phyloP scores from a whole-genome alignment of 2,113 vertebrate genomes.

The Struthidea cinerea region DNA sequence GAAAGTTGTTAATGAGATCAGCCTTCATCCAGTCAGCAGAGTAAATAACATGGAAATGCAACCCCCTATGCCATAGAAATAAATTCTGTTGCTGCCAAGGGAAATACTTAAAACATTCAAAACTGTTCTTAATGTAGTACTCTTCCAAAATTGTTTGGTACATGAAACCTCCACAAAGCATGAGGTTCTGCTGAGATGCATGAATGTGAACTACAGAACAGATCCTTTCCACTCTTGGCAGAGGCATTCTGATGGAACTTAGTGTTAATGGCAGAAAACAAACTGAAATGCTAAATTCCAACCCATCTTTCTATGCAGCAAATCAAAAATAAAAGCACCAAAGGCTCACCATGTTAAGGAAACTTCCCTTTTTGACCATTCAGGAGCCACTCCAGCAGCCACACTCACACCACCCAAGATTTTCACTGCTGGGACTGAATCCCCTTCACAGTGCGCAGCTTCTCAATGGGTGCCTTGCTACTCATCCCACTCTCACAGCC shows the following conservation, averaged over 20 bases:
- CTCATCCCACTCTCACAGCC: too few species aligned
- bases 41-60: background rate
- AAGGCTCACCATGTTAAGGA: background rate
- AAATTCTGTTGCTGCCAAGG: background rate
- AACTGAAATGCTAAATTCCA: background rate
- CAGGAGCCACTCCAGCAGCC: background rate
- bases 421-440: background rate
- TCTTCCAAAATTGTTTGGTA: background rate
- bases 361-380: background rate
- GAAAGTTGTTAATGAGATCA: background rate
- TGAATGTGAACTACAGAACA: background rate
- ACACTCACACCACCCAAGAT: background rate
- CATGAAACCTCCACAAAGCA: background rate
- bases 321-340: background rate
- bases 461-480: fast-evolving
- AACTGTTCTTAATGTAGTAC: background rate
- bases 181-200: background rate
- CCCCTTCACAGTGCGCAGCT: fast-evolving
- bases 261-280: background rate
- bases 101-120: background rate
- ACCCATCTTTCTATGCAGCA: background rate
- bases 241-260: background rate
- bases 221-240: background rate
- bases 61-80: background rate
- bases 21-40: background rate